These are phyloP conservation scores for Uloborus diversus DNA, from an alignment of 1,140 invertebrate species.

Conservation along the genomic window DNA sequence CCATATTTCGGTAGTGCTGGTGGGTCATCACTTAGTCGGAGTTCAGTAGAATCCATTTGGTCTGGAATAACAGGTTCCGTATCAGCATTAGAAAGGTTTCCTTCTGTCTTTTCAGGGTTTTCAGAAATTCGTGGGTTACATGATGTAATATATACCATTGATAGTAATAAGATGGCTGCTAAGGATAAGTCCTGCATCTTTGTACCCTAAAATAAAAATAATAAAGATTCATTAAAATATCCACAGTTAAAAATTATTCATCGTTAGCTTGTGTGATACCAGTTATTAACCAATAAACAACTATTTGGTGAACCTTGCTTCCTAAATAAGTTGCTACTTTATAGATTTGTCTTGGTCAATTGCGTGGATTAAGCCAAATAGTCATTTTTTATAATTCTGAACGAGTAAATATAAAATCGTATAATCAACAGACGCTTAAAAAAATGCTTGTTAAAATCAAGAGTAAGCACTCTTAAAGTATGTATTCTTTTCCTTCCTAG, in stretches of 20 bases:
- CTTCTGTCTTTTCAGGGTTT: background rate
- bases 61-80: slow-evolving; percentile 11
- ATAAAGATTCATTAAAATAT: background rate
- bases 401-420: no score
- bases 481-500: no score
- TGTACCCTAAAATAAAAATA: background rate
- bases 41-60: background rate
- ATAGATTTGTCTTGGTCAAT: no score
- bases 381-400: no score
- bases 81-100: background rate
- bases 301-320: no score
- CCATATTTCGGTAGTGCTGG: slow-evolving; percentile 59
- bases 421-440: no score
- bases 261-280: no score
- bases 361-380: no score
- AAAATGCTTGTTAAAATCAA: no score
- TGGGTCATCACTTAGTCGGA: background rate
- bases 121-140: slow-evolving; percentile 33
- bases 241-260: background rate
- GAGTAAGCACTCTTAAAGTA: no score
- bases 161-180: background rate
- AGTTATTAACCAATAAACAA: no score
- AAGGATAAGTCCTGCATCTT: slow-evolving; percentile 14
- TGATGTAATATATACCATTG: slow-evolving; percentile 17
- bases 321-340: no score